phyloP scores from a whole-genome alignment of 2,888 invertebrate species.

The Camptogramma bilineatum region DNA sequence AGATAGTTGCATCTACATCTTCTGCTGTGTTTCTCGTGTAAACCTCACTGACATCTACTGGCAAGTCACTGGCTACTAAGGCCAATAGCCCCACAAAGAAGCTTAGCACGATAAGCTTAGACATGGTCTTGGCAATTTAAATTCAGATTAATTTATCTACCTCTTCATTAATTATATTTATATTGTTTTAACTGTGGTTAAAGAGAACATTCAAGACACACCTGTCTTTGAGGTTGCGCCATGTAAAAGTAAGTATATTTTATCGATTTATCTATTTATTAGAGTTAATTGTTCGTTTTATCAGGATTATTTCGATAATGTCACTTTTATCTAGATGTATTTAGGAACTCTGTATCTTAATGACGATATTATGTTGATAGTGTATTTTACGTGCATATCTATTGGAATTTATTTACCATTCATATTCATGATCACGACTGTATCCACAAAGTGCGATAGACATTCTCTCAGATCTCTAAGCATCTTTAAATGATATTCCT shows the following conservation, averaged over 20 bases:
- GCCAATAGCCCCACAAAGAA: constrained; percentile 58
- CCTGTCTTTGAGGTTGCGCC: constrained; percentile 43
- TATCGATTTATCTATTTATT: constrained; percentile 14
- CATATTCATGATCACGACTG: neutral
- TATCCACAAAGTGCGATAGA: no score
- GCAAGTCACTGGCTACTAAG: constrained; percentile 60
- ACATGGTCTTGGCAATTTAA: constrained; percentile 57
- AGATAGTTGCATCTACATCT: constrained; percentile 47
- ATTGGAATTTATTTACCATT: neutral
- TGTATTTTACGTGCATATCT: neutral
- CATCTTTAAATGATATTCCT: no score
- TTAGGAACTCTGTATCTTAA: neutral
- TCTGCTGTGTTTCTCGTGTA: constrained; percentile 40
- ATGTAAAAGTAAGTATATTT: constrained; percentile 45
- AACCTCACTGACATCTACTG: constrained; percentile 58
- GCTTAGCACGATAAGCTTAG: constrained; percentile 49
- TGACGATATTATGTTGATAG: neutral
- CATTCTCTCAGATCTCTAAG: no score
- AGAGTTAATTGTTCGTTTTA: constrained; percentile 37
- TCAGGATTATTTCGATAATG: constrained; percentile 41
- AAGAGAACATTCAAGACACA: neutral
- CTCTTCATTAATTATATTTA: neutral
- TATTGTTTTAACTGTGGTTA: no score
- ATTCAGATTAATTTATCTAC: neutral
- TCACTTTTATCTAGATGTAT: constrained; percentile 14